Conservation (phyloP, 2,113 vertebrate species). For the Mus spicilegus region DNA sequence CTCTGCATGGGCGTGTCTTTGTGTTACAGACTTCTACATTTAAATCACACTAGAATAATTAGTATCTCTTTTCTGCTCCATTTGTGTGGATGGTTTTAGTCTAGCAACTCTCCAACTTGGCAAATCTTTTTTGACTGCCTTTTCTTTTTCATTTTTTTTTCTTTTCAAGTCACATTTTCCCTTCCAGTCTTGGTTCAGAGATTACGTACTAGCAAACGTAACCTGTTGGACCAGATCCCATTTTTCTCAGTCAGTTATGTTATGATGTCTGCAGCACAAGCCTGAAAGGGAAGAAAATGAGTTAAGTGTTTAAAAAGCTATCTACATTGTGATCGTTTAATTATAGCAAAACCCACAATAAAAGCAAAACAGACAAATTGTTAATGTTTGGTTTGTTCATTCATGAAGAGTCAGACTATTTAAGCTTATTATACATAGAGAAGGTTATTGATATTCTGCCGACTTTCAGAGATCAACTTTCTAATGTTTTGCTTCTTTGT, state of each 20-base stretch:
- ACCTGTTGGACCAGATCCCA: slow-evolving; percentile 56
- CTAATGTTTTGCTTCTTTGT: slow-evolving; percentile 7
- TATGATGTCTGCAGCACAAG: slow-evolving; percentile 39
- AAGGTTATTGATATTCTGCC: not conserved
- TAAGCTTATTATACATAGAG: not conserved
- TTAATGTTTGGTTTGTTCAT: not conserved
- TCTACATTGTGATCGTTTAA: slow-evolving; percentile 30
- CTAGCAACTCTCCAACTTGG: slow-evolving; percentile 37
- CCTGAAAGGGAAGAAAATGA: slow-evolving; percentile 45
- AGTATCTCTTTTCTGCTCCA: not conserved
- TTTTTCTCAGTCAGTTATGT: slow-evolving; percentile 63
- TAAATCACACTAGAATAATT: slow-evolving; percentile 50
- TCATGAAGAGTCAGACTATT: not conserved
- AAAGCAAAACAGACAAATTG: not conserved
- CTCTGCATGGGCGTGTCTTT: slow-evolving; percentile 23
- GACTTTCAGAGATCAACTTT: slow-evolving; percentile 1
- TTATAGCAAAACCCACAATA: slow-evolving; percentile 34
- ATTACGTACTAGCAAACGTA: slow-evolving; percentile 72
- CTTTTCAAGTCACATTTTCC: slow-evolving; percentile 67
- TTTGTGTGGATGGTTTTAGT: slow-evolving; percentile 53
- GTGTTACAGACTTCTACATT: not conserved
- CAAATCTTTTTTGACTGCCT: not conserved
- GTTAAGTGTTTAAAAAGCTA: slow-evolving; percentile 24
- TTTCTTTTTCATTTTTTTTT: slow-evolving; percentile 56
- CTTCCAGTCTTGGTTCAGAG: slow-evolving; percentile 74